phyloP scores from a whole-genome alignment of 2,888 invertebrate species.

The Therioaphis trifolii region DNA sequence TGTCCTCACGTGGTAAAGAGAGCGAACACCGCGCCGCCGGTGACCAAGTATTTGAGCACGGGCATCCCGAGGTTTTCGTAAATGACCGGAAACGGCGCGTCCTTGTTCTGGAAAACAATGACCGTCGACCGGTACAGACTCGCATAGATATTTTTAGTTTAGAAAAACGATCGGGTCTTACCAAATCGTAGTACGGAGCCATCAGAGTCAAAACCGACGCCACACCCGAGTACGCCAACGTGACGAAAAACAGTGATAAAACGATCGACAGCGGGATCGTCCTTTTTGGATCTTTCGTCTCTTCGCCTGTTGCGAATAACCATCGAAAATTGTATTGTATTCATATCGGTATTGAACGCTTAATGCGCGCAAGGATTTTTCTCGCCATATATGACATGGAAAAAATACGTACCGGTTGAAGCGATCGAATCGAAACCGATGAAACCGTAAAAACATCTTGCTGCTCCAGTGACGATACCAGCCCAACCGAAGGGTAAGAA shows the following conservation, averaged over 20 bases:
- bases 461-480: slow-evolving; percentile 88
- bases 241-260: slow-evolving; percentile 84
- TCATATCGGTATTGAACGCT: too few species aligned
- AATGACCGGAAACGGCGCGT: slow-evolving; percentile 89
- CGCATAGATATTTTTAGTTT: neutral
- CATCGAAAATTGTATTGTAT: too few species aligned
- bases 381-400: too few species aligned
- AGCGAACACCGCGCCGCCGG: slow-evolving; percentile 90
- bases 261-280: slow-evolving; percentile 93
- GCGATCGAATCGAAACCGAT: slow-evolving; percentile 96
- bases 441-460: slow-evolving; percentile 82
- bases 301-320: slow-evolving; percentile 81
- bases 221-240: slow-evolving; percentile 89
- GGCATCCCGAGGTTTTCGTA: too few species aligned
- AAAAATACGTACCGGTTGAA: slow-evolving; percentile 78
- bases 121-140: neutral
- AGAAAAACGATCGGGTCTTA: slow-evolving; percentile 68
- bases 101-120: slow-evolving; percentile 75
- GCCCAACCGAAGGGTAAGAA: slow-evolving; percentile 91
- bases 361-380: too few species aligned
- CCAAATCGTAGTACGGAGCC: slow-evolving; percentile 90
- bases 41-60: slow-evolving; percentile 87
- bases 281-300: slow-evolving; percentile 90
- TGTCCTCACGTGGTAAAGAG: slow-evolving; percentile 77
- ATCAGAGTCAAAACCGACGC: slow-evolving; percentile 93